A percentile compares a stretch with the other conserved stretches of the same genome.
phyloP scores from a whole-genome alignment of 2,113 vertebrate species.

The Stigmatopora argus region DNA sequence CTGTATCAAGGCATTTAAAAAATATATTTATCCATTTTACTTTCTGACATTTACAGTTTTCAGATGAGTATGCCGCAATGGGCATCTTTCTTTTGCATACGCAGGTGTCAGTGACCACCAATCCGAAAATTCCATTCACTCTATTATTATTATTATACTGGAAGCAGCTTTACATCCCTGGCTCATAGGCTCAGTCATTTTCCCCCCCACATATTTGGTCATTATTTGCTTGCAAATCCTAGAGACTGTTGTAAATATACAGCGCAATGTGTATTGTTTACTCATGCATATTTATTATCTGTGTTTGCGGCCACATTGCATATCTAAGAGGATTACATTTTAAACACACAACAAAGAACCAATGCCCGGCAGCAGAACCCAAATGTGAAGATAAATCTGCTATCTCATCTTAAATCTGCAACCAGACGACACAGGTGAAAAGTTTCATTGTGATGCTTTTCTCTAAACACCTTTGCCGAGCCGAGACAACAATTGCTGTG shows the following conservation, averaged over 20 bases:
- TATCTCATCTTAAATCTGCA: conserved; percentile 31
- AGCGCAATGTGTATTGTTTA: not conserved
- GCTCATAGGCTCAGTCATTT: not conserved
- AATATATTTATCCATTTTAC: not conserved
- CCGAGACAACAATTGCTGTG: conserved; percentile 37
- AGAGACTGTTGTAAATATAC: conserved; percentile 2
- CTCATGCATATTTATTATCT: conserved; percentile 15
- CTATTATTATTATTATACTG: not conserved
- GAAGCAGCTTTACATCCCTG: not conserved
- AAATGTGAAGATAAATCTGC: conserved; percentile 53
- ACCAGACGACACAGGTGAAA: conserved; percentile 37
- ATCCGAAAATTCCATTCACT: conserved; percentile 2
- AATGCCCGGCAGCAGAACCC: conserved; percentile 24
- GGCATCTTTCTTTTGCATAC: not conserved
- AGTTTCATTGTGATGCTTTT: conserved; percentile 26
- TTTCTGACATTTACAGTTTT: not conserved
- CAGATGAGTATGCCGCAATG: not conserved
- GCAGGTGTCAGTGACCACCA: not conserved
- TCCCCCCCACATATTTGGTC: not conserved
- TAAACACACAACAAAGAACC: conserved; percentile 37
- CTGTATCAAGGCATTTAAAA: not conserved
- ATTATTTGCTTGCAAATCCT: conserved; percentile 2
- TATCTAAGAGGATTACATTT: conserved; percentile 54
- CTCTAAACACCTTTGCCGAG: conserved; percentile 30
- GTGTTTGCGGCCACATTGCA: conserved; percentile 19